Conservation (phyloP, 2,113 vertebrate genomes). For the Oceanodroma tethys region DNA sequence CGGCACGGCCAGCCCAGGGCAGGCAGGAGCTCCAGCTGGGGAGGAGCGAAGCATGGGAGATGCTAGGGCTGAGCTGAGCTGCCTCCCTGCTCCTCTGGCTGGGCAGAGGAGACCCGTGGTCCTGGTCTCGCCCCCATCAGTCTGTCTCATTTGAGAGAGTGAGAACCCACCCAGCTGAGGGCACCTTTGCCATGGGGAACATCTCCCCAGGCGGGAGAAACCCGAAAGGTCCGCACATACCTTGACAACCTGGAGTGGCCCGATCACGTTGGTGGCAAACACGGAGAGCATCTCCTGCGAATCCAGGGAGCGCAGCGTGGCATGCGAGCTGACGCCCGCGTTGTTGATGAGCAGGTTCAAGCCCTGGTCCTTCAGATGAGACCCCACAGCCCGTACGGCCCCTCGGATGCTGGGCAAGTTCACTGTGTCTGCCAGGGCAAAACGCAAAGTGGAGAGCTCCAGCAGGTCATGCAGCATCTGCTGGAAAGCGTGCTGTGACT, state of each 20-base stretch:
- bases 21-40: background rate
- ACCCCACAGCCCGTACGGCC: background rate
- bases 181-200: background rate
- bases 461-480: fast-evolving
- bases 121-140: background rate
- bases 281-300: background rate
- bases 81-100: background rate
- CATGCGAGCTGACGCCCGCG: background rate
- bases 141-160: fast-evolving
- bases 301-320: background rate
- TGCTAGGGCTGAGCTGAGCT: background rate
- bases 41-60: background rate
- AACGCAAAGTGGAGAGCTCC: background rate
- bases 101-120: background rate
- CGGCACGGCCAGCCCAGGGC: fast-evolving
- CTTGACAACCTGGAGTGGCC: constrained; percentile 54
- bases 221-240: background rate
- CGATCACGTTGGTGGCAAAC: constrained; percentile 7
- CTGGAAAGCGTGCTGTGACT: background rate
- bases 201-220: background rate
- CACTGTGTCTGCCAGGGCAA: background rate
- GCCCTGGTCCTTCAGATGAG: constrained; percentile 30
- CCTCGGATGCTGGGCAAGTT: background rate
- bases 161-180: background rate
- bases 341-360: constrained; percentile 67